Evolutionary conservation across 2,888 invertebrate species (phyloP).

Genomic region (Rhamphomyia laevipes): DNA sequence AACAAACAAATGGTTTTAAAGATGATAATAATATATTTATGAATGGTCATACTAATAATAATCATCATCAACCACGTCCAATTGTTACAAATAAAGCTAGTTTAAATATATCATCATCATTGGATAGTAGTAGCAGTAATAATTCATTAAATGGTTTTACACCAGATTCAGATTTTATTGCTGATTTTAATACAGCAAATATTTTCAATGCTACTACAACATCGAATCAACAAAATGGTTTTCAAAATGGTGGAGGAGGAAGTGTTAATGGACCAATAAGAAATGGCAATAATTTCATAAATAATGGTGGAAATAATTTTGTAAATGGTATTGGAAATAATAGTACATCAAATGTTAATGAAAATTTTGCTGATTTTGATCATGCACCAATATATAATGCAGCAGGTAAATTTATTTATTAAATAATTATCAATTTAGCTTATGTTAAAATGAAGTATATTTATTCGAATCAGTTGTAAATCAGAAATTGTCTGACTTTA

Average conservation of each 20-base stretch:
- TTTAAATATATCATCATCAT: conserved; percentile 21
- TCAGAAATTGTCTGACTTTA: no score
- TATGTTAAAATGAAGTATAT: no score
- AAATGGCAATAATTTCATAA: conserved; percentile 16
- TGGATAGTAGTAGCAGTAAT: conserved; percentile 29
- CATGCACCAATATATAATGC: conserved; percentile 57
- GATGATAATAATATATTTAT: neutral
- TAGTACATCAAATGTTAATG: conserved; percentile 22
- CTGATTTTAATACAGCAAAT: conserved; percentile 59
- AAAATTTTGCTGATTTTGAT: conserved; percentile 60
- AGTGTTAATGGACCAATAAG: conserved; percentile 16
- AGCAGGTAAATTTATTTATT: conserved; percentile 33
- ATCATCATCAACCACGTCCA: conserved; percentile 15
- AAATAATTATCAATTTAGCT: no score
- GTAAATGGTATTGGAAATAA: conserved; percentile 10
- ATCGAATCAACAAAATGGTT: neutral
- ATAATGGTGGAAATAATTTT: conserved; percentile 10
- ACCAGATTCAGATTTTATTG: conserved; percentile 47
- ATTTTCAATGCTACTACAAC: conserved; percentile 49
- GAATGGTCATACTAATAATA: neutral
- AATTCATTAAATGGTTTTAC: conserved; percentile 34
- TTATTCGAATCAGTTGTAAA: no score
- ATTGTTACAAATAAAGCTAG: conserved; percentile 27
- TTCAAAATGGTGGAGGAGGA: conserved; percentile 24
- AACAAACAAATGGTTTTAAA: conserved; percentile 20